Base-by-base conservation (phyloP, 2,113 vertebrate genomes). In the Trinectes maculatus region DNA sequence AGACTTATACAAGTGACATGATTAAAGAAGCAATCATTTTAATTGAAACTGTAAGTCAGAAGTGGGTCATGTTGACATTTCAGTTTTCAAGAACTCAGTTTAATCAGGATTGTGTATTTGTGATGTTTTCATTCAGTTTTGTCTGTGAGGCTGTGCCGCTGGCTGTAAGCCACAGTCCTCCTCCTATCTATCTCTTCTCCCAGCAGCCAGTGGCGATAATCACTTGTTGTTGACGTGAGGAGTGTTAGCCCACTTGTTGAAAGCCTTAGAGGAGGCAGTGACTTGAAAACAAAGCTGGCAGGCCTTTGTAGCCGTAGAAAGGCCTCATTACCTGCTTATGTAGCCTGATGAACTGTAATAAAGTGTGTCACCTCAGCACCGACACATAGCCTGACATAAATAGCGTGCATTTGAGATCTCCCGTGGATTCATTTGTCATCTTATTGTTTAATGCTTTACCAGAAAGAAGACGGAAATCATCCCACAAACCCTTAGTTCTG, bases 391-490 rank as follows among this genome's bases (percentile, higher is more conserved):
- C 9, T 19, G 7, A 5, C 61, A 18, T 51, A 6, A 33, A 5
- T 55, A 11, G 28, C 11, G 6, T 19, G 18, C 16, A 5, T 59
- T 42, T 43, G 5, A 39, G 19, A n/a, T 52, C 3, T 22, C 33
- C 12, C n/a, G 11, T 22, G 13, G 3, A 64, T 18, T 31, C 31
- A 67, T n/a, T 19, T 22, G 8, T 22, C 15, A 5, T 40, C 10
- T 63, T 16, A 1, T 40, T 63, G 33, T 67, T 54, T 69, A 34
- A 16, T 81, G 53, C 5, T 74, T 58, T 64, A 21, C 56, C 77
- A 99, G 97, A 94, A 87, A 97, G 92, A 90, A 92, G 96, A 83
- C 93, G 98, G 42, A 98, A 98, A 88, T 95, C 96, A 61, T 97
- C 95, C 85, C 96, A 94, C 21, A 99, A 98, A 91, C 96, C 96